Percentiles rank a stretch among this genome's conserved stretches.
phyloP scores from a whole-genome alignment of 2,797 vertebrate genomes.

The Myiotriccus ornatus region DNA sequence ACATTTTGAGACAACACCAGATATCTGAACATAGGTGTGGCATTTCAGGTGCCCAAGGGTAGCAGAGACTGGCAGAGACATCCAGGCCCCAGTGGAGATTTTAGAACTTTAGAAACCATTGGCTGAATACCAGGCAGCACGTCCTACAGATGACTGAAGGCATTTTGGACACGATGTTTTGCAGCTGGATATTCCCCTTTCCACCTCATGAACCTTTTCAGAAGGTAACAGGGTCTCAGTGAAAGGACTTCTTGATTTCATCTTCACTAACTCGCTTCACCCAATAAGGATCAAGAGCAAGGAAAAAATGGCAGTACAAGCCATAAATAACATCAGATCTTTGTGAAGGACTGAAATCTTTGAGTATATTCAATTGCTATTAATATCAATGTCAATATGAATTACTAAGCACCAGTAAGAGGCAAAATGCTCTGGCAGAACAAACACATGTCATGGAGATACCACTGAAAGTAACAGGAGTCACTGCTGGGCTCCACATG shows the following conservation, averaged over 20 bases:
- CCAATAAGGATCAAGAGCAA: not conserved
- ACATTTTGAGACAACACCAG: not conserved
- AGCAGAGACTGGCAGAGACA: not conserved
- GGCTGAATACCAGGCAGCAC: not conserved
- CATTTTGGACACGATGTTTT: not conserved
- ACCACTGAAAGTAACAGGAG: not conserved
- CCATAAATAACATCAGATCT: not conserved
- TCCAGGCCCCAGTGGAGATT: not conserved
- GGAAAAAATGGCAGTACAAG: not conserved
- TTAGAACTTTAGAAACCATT: not conserved
- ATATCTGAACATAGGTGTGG: not conserved
- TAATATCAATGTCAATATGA: not conserved
- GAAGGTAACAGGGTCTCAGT: not conserved
- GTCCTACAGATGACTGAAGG: not conserved
- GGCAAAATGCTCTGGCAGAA: not conserved
- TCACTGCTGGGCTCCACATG: not conserved
- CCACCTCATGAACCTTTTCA: not conserved
- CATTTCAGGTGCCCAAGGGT: not conserved
- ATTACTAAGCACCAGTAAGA: not conserved
- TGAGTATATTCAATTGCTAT: not conserved
- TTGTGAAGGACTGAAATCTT: not conserved
- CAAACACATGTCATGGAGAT: accelerated
- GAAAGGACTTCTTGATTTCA: not conserved
- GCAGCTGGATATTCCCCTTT: not conserved
- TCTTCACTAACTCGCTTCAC: not conserved